Base-by-base conservation (phyloP, 2,888 invertebrate species). In the Cerceris ruficornis region DNA sequence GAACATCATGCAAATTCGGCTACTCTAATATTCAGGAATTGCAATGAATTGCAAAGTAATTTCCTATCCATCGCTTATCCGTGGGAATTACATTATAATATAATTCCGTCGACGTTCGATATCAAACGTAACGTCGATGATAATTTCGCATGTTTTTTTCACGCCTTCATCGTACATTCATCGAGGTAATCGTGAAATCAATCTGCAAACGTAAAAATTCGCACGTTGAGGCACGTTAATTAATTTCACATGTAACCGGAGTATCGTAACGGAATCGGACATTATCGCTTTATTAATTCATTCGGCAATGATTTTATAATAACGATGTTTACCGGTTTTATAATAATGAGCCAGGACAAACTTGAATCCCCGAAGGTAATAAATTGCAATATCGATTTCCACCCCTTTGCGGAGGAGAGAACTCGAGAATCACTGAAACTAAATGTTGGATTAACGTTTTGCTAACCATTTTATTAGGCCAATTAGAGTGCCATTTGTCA, bases 241-340 rank as follows among this genome's bases (percentile, higher is more conserved):
- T 83, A 62, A 77, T 77, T 83, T 43, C 65, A 28, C 41, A 68
- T 42, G 61, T 61, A 55, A 50, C 69, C 59, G 11, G 60, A 17
- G 65, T 39, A 65, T 17, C 71, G 69, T 55, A 68, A 54, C 64
- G 61, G 52, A 67, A 74, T 68, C 75, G 60, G 46, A 17, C 66
- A 82, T 84, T 83, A 83, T 82, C 74, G 73, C 61, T 65, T 54
- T 58, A 62, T 50, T 74, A 79, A 82, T 83, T 83, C 73, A 72
- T 66, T 84, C 71, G 52, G 65, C 70, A 66, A 28, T 81, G 69
- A 76, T 77, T 83, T 83, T 72, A 66, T 43, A 69, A 62, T 69
- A 57, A 42, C 76, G 62, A 66, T 70, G 73, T 75, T 83, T 62
- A 17, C 61, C 41, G 50, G 66, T 42, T 79, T 72, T 81, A 72